Percentiles rank a stretch among this genome's conserved stretches.
Conservation (phyloP, 1,140 invertebrate genomes). For the Drosophila nigromelanica region DNA sequence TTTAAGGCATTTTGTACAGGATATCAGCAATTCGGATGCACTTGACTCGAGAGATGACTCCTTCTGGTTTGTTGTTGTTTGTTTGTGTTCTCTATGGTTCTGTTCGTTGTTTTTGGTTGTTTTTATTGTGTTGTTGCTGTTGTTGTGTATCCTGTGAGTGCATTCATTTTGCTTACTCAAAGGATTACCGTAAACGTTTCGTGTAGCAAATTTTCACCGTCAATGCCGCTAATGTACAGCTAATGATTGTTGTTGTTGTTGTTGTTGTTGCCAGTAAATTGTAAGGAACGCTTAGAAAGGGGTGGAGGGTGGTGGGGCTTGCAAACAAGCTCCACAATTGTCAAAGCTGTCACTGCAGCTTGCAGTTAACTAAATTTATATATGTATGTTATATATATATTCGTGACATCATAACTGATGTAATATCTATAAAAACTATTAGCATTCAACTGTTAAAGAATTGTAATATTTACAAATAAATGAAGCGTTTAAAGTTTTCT, state of each 20-base stretch:
- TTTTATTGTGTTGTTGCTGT: not conserved
- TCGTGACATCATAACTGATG: too few species aligned
- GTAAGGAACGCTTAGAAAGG: not conserved
- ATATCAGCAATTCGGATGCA: too few species aligned
- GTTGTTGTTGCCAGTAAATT: not conserved
- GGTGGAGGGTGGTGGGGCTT: not conserved
- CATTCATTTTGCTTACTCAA: conserved; percentile 48
- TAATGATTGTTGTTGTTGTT: conserved; percentile 35
- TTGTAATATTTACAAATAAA: too few species aligned
- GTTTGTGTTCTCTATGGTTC: not conserved
- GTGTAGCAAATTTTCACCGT: conserved; percentile 44
- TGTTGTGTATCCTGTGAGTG: conserved; percentile 14
- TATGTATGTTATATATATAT: too few species aligned
- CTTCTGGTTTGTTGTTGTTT: too few species aligned
- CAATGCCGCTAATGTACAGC: conserved; percentile 47
- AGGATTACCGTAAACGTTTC: conserved; percentile 55
- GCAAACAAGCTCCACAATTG: not conserved
- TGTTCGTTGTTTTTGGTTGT: not conserved
- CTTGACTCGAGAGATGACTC: too few species aligned
- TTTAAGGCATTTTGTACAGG: too few species aligned
- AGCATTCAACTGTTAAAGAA: too few species aligned
- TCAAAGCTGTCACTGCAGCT: not conserved
- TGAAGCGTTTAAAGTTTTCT: too few species aligned
- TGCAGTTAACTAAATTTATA: not conserved
- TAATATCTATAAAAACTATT: too few species aligned